Evolutionary conservation across 2,888 invertebrate genomes (phyloP).

Genomic region (Maniola hyperantus): DNA sequence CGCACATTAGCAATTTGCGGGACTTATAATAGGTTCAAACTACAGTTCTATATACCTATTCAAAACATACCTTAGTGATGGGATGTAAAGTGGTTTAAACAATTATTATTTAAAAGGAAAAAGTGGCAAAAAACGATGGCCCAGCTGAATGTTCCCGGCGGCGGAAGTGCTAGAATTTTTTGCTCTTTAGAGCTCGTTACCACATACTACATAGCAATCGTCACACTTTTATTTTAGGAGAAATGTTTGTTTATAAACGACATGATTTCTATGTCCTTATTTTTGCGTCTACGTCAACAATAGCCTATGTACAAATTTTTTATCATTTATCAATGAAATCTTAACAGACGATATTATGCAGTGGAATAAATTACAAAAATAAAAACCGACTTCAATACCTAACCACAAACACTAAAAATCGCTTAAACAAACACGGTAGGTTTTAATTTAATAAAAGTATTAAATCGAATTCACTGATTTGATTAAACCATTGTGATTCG

Average conservation of each 20-base stretch:
- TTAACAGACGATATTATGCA: background rate
- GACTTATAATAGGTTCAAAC: background rate
- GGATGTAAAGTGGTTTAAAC: slow-evolving; percentile 21
- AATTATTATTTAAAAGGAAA: slow-evolving; percentile 20
- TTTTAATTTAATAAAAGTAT: background rate
- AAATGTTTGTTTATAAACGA: slow-evolving; percentile 29
- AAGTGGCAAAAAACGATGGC: slow-evolving; percentile 23
- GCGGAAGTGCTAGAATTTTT: slow-evolving; percentile 31
- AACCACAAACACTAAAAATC: no score
- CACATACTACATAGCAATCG: slow-evolving; percentile 27
- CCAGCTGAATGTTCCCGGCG: slow-evolving; percentile 16
- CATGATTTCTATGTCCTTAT: slow-evolving; percentile 18
- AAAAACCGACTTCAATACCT: no score
- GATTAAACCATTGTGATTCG: background rate
- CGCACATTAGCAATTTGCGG: no score
- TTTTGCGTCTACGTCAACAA: background rate
- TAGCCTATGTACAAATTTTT: background rate
- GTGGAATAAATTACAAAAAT: no score
- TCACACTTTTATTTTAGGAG: slow-evolving; percentile 22
- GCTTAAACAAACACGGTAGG: background rate
- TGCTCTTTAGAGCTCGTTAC: slow-evolving; percentile 28
- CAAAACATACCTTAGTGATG: slow-evolving; percentile 13
- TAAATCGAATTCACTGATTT: background rate
- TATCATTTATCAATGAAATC: slow-evolving; percentile 4
- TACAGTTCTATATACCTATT: slow-evolving; percentile 9